A percentile compares a stretch with the other conserved stretches of the same genome.
These are phyloP conservation scores for Thaumatotibia leucotreta DNA, from an alignment of 1,140 invertebrate genomes.

Conservation along the genomic window DNA sequence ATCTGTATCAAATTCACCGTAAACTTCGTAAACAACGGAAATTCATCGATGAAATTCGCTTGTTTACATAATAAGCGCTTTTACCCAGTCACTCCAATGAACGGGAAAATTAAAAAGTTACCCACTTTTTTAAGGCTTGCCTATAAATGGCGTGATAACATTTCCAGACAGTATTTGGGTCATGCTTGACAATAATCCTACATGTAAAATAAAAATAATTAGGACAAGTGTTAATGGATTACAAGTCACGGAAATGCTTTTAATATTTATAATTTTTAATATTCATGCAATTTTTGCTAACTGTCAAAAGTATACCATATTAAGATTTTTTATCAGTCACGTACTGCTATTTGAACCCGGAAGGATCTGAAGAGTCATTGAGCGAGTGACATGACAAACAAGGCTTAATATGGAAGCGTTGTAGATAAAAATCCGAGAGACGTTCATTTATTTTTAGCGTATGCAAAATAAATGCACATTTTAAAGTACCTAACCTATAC, in stretches of 20 bases:
- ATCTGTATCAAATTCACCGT: background rate
- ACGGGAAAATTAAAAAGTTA: slow-evolving; percentile 39
- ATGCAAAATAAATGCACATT: too few species aligned
- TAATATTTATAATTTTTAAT: too few species aligned
- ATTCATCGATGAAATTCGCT: slow-evolving; percentile 33
- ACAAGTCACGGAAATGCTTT: background rate
- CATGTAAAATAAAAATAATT: background rate
- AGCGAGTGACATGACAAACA: background rate
- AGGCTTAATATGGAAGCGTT: background rate
- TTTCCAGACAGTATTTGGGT: background rate
- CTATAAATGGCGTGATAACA: background rate
- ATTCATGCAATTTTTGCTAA: too few species aligned
- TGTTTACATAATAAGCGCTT: slow-evolving; percentile 29
- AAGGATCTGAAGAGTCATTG: background rate
- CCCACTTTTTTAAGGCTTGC: background rate
- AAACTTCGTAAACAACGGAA: slow-evolving; percentile 24
- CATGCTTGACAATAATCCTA: background rate
- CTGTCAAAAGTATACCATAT: background rate
- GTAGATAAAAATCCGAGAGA: background rate
- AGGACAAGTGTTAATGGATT: background rate
- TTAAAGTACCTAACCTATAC: too few species aligned
- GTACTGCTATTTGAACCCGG: background rate
- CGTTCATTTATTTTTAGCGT: background rate
- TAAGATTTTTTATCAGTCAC: background rate
- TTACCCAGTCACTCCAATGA: slow-evolving; percentile 16